Conservation (phyloP, 2,797 vertebrate genomes). For the Thamnophis elegans region DNA sequence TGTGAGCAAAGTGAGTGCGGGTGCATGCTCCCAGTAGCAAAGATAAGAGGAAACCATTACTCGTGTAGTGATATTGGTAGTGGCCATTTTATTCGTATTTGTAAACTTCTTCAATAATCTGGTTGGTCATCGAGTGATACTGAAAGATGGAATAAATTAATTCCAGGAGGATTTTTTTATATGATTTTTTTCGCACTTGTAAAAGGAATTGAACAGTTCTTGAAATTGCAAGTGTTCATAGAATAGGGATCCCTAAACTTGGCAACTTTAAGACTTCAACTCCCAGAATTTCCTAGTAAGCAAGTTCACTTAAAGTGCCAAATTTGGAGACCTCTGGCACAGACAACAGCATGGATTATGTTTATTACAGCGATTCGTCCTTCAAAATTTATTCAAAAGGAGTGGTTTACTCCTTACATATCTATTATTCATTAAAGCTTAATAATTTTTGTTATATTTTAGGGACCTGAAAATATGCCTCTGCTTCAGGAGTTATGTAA, state of each 20-base stretch:
- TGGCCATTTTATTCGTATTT: neutral
- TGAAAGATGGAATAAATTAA: neutral
- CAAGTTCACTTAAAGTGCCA: no score
- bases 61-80: neutral
- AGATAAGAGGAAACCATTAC: no score
- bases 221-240: neutral
- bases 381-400: neutral
- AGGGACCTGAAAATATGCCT: neutral
- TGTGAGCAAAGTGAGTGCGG: no score
- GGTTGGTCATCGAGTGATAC: neutral
- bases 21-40: no score
- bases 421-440: neutral
- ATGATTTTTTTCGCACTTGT: neutral
- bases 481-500: neutral
- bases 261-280: no score
- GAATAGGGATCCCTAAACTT: no score
- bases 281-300: no score
- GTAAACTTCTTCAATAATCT: neutral
- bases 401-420: neutral
- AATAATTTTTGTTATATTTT: neutral
- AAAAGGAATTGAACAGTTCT: neutral
- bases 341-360: neutral
- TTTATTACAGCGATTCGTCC: neutral
- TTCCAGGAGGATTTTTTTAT: neutral
- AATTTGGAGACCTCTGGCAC: neutral